phyloP scores from a whole-genome alignment of 2,797 vertebrate species.

The Myotis pilosus region DNA sequence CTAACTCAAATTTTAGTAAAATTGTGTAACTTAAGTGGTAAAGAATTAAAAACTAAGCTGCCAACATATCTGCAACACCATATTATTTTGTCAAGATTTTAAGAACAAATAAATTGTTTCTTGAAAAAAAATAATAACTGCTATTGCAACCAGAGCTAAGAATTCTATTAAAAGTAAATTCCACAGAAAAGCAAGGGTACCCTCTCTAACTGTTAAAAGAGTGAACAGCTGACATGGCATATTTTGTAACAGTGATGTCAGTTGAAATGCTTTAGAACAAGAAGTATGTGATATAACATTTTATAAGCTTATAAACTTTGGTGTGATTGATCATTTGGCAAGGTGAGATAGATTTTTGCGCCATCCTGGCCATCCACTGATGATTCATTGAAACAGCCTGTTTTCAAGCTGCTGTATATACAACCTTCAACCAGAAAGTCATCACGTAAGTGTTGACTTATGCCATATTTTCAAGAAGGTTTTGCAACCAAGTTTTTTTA shows the following conservation, averaged over 20 bases:
- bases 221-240: background rate
- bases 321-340: background rate
- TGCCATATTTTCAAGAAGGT: background rate
- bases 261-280: slow-evolving; percentile 38
- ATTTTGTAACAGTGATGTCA: slow-evolving; percentile 1
- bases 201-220: background rate
- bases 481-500: background rate
- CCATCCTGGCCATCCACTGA: background rate
- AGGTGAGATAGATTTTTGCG: slow-evolving; percentile 23
- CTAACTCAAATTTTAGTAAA: slow-evolving; percentile 51
- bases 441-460: background rate
- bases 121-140: slow-evolving; percentile 20
- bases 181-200: background rate
- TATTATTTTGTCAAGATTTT: slow-evolving; percentile 71
- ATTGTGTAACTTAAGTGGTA: slow-evolving; percentile 44
- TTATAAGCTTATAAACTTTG: slow-evolving; percentile 54
- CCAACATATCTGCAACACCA: background rate
- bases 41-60: slow-evolving; percentile 68
- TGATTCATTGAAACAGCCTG: background rate
- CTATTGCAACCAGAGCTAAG: background rate
- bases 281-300: background rate
- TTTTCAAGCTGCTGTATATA: background rate
- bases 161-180: slow-evolving; percentile 52
- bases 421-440: background rate
- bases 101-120: slow-evolving; percentile 55